Conservation (phyloP, 2,888 invertebrate genomes). For the Stictocephala bisonia region DNA sequence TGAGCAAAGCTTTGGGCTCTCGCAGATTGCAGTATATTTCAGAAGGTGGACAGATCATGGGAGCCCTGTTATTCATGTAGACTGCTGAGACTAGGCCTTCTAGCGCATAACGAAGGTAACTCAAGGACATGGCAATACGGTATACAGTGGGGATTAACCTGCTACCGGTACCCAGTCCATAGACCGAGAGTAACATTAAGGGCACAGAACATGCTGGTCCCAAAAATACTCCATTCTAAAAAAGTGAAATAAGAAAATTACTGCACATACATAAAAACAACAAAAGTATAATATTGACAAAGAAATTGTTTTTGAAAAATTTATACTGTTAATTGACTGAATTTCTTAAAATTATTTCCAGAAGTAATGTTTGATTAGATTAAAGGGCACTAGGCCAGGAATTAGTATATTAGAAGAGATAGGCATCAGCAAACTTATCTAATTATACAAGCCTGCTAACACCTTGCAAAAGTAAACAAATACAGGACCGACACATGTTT, state of each 20-base stretch:
- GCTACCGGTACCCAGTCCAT: constrained; percentile 85
- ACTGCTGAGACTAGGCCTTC: constrained; percentile 91
- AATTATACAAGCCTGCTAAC: too few species aligned
- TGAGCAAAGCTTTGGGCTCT: constrained; percentile 55
- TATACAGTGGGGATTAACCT: constrained; percentile 79
- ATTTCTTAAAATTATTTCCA: constrained; percentile 60
- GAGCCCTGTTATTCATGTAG: constrained; percentile 87
- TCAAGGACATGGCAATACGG: constrained; percentile 81
- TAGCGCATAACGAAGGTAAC: constrained; percentile 92
- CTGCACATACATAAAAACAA: constrained; percentile 74
- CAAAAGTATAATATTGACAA: neutral
- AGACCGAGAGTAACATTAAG: constrained; percentile 86
- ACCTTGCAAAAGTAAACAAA: too few species aligned
- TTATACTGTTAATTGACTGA: too few species aligned
- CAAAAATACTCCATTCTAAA: constrained; percentile 87
- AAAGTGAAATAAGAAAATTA: too few species aligned
- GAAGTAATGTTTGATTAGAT: too few species aligned
- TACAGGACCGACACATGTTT: too few species aligned
- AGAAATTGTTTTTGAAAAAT: neutral
- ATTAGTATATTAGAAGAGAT: too few species aligned
- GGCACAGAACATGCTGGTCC: constrained; percentile 91
- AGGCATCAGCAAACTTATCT: too few species aligned
- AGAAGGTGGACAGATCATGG: constrained; percentile 77
- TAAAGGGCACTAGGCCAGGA: too few species aligned
- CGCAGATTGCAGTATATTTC: constrained; percentile 68